phyloP scores from a whole-genome alignment of 2,888 invertebrate genomes.

The Limulus polyphemus region DNA sequence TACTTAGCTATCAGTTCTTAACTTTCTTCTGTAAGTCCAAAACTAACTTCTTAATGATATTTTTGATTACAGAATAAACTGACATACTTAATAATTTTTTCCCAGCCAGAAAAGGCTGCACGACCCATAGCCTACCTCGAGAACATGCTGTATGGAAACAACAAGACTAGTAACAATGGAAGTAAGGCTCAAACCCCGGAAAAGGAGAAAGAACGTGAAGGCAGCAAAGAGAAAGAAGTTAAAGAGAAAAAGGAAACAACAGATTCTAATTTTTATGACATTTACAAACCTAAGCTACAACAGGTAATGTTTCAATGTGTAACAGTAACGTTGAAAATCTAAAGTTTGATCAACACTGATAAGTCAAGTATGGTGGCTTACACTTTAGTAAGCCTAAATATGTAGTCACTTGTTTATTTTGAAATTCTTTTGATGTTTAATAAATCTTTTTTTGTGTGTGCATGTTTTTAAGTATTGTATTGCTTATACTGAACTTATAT shows the following conservation, averaged over 20 bases:
- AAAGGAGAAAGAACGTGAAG: slow-evolving; percentile 23
- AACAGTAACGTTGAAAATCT: neutral
- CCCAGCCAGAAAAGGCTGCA: slow-evolving; percentile 50
- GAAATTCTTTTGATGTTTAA: too few relatives aligned
- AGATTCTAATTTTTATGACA: slow-evolving; percentile 25
- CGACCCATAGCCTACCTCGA: slow-evolving; percentile 50
- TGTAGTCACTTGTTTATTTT: too few relatives aligned
- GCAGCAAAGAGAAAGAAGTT: slow-evolving; percentile 27
- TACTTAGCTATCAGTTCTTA: too few relatives aligned
- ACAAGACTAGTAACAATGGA: slow-evolving; percentile 8
- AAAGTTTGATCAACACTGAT: too few relatives aligned
- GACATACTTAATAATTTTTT: slow-evolving; percentile 31
- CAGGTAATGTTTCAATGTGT: slow-evolving; percentile 26
- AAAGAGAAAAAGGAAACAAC: slow-evolving; percentile 24
- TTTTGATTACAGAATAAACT: too few relatives aligned
- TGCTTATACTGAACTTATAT: too few relatives aligned
- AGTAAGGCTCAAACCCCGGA: slow-evolving; percentile 7
- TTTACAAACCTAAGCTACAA: slow-evolving; percentile 32
- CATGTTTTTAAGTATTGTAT: too few relatives aligned
- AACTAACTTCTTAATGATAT: too few relatives aligned
- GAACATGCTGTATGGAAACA: slow-evolving; percentile 29
- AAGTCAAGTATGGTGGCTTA: too few relatives aligned
- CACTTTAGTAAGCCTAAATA: too few relatives aligned
- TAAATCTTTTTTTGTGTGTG: too few relatives aligned
- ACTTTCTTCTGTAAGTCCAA: too few relatives aligned